phyloP scores from a whole-genome alignment of 2,797 vertebrate genomes.

The Rousettus madagascariensis region DNA sequence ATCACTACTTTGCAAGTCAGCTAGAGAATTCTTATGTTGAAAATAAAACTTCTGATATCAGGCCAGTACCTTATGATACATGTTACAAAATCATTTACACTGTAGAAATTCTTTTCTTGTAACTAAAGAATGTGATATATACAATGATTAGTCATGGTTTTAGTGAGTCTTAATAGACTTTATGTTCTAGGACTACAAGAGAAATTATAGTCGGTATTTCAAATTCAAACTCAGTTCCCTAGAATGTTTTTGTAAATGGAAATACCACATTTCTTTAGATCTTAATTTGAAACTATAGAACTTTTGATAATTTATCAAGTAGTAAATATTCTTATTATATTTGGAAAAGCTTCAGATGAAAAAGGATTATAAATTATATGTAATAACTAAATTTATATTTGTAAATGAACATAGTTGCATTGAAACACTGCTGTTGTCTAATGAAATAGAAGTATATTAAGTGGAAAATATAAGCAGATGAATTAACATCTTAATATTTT shows the following conservation, averaged over 20 bases:
- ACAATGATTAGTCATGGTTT: neutral
- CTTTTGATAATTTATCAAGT: neutral
- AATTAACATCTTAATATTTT: neutral
- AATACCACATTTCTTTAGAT: conserved; percentile 16
- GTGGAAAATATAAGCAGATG: neutral
- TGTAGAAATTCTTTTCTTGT: conserved; percentile 37
- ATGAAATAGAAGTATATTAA: neutral
- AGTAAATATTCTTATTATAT: neutral
- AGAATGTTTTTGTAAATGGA: neutral
- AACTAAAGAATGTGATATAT: neutral
- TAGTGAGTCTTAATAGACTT: neutral
- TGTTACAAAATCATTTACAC: conserved; percentile 41
- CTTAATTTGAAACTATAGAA: neutral
- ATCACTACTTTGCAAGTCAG: neutral
- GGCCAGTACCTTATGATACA: neutral
- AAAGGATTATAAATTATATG: neutral
- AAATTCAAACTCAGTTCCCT: neutral
- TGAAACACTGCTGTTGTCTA: neutral
- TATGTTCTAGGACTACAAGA: neutral
- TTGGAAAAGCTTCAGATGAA: neutral
- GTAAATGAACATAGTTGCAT: neutral
- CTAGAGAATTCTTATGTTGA: conserved; percentile 33
- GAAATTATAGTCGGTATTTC: neutral
- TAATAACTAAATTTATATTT: neutral
- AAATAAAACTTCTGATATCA: conserved; percentile 37